These are phyloP conservation scores for Chunga burmeisteri DNA, from an alignment of 2,113 vertebrate genomes.

Conservation along the genomic window DNA sequence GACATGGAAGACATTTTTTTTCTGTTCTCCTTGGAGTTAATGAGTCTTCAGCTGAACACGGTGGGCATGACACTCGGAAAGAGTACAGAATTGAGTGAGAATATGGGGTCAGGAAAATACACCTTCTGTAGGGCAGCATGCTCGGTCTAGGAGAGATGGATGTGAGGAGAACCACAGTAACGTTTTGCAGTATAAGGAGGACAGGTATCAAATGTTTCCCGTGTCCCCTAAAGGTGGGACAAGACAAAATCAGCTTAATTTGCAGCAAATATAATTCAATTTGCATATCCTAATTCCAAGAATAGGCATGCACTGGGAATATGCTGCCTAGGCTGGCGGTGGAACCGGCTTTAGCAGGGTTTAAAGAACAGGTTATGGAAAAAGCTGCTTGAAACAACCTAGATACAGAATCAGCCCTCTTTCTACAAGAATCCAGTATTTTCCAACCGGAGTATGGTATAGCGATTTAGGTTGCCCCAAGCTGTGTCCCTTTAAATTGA, in stretches of 20 bases:
- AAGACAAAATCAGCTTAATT: slow-evolving; percentile 27
- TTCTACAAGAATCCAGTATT: not conserved
- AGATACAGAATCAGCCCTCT: not conserved
- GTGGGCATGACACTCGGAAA: not conserved
- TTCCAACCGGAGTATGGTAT: not conserved
- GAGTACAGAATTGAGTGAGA: not conserved
- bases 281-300: slow-evolving; percentile 40
- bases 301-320: slow-evolving; percentile 41
- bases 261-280: slow-evolving; percentile 31
- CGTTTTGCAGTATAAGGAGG: not conserved
- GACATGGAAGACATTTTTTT: not conserved
- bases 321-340: not conserved
- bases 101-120: not conserved
- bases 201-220: not conserved
- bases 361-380: not conserved
- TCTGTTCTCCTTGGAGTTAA: not conserved
- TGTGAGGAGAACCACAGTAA: not conserved
- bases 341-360: not conserved
- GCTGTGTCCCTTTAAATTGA: not conserved
- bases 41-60: not conserved
- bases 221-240: not conserved
- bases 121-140: not conserved
- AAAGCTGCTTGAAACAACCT: not conserved
- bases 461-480: not conserved
- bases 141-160: not conserved